Evolutionary conservation across 2,113 vertebrate species (phyloP).

Genomic region (Seriola dumerili): DNA sequence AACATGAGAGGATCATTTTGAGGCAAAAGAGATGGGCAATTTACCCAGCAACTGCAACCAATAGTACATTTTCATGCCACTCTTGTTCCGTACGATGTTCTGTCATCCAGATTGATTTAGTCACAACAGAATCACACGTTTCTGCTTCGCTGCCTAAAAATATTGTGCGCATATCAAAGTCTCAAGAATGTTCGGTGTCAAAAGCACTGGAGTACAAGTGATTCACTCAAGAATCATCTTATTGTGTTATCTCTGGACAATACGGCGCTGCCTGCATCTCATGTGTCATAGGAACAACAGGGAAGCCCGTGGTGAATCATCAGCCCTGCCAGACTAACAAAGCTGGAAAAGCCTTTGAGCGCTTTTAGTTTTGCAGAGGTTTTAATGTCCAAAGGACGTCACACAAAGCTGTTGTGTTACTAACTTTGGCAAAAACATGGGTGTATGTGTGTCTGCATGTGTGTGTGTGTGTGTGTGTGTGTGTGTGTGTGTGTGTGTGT

Average conservation of each 20-base stretch:
- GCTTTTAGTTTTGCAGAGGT: conserved; percentile 35
- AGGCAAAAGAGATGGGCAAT: conserved; percentile 11
- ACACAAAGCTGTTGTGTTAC: conserved; percentile 1
- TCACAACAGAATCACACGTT: conserved; percentile 49
- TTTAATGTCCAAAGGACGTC: conserved; percentile 26
- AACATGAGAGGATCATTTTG: background rate
- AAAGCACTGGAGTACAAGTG: conserved; percentile 47
- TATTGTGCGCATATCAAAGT: conserved; percentile 33
- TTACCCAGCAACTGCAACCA: conserved; percentile 19
- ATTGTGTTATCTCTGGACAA: conserved; percentile 64
- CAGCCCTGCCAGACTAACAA: conserved; percentile 25
- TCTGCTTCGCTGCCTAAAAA: conserved; percentile 46
- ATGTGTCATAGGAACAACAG: conserved; percentile 63
- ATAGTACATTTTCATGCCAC: conserved; percentile 24
- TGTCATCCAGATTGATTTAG: conserved; percentile 42
- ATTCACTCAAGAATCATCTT: conserved; percentile 58
- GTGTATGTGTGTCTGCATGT: background rate
- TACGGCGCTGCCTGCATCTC: conserved; percentile 45
- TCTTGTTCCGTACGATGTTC: conserved; percentile 1
- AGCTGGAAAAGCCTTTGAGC: conserved; percentile 28
- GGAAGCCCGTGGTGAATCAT: conserved; percentile 68
- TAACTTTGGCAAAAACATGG: conserved; percentile 13
- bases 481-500: conserved; percentile 42
- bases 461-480: conserved; percentile 12
- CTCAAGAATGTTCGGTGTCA: conserved; percentile 40